These are phyloP conservation scores for Alethe castanea DNA, from an alignment of 2,113 vertebrate genomes.

Conservation along the genomic window DNA sequence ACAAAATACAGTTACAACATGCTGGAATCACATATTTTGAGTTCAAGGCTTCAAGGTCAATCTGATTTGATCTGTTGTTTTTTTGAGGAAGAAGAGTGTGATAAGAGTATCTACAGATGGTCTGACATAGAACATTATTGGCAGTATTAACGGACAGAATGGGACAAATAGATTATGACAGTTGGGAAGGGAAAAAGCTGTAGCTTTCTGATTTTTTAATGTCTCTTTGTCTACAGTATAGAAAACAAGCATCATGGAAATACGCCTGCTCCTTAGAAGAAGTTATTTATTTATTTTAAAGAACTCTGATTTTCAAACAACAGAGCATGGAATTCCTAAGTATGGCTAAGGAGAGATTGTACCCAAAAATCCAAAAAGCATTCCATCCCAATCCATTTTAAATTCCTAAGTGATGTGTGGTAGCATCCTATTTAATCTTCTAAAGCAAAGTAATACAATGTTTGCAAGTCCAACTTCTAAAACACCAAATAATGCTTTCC, in stretches of 20 bases:
- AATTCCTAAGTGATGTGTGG: not conserved
- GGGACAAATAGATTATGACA: not conserved
- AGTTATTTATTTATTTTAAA: not conserved
- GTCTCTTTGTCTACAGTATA: not conserved
- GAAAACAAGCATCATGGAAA: not conserved
- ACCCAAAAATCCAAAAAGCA: not conserved
- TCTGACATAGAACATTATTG: not conserved
- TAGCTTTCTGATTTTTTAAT: not conserved
- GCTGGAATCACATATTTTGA: not conserved
- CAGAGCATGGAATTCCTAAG: not conserved
- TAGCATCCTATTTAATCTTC: not conserved
- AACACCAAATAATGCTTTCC: not conserved
- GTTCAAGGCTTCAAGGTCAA: not conserved
- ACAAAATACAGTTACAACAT: not conserved
- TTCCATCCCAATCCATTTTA: not conserved
- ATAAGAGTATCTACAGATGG: not conserved
- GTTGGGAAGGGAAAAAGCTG: not conserved
- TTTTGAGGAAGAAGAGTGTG: not conserved
- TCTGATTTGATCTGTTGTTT: not conserved
- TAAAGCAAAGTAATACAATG: not conserved
- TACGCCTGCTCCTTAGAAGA: not conserved
- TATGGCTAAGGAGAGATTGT: not conserved
- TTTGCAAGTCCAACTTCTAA: not conserved
- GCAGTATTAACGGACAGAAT: not conserved
- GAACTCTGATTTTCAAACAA: not conserved